Evolutionary conservation across 1,140 invertebrate genomes (phyloP), one percentile per base, ranked within the genome.

Genomic region (Penaeus japonicus): DNA sequence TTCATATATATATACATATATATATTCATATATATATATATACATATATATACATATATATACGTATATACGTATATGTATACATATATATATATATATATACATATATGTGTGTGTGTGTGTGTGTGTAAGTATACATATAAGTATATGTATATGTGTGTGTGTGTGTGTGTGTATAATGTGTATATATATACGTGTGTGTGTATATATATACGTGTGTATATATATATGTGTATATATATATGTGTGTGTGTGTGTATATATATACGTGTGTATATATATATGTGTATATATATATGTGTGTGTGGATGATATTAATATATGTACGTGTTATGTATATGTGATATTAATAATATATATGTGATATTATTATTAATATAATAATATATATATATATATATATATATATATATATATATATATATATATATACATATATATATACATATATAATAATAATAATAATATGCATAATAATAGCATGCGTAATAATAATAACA

Each of bases 141-240:
- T 47, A 47, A 12, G 12, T 0, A 47, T 47, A 47, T 15, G 15
- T 15, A 47, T 12, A 73, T 73, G 24, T 27, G 24, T 73, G 24
- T 85, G n/a, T 12, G 62, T 85, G n/a, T 75, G 35, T 39, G 35
- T 53, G 62, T 85, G 54, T 54, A 85, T 47, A 32, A 85, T 85
- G n/a, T 75, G n/a, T 73, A 85, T 85, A 47, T 54, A 85, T 73
- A 65, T 54, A 85, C 55, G 75, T 70, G 22, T 59, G 84, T 39
- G n/a, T n/a, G n/a, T n/a, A n/a, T n/a, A n/a, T n/a, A n/a, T n/a
- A n/a, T n/a, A n/a, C n/a, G n/a, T 70, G 55, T 53, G 70, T 85
- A 17, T 73, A 70, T 53, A 73, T 35, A 59, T 70, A 85, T 20
- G 70, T 85, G 32, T 70, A 59, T 85, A 70, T 39, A 27, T n/a